Evolutionary conservation across 2,113 vertebrate species (phyloP), one percentile per base, ranked within the genome.

Genomic region (Notarius quadriscutis): DNA sequence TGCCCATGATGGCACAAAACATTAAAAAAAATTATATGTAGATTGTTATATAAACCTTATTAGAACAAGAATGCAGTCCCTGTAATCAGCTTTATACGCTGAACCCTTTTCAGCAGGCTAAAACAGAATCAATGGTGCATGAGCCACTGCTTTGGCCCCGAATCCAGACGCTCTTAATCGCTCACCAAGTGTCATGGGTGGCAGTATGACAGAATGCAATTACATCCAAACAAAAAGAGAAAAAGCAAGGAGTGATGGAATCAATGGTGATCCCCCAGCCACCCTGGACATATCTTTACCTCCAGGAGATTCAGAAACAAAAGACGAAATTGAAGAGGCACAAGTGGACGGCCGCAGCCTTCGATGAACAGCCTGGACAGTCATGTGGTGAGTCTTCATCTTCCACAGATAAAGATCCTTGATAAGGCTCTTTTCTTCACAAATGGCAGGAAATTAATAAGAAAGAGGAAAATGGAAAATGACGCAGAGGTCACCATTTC

Each of bases 191-290:
- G 88, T 86, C 78, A 86, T 62, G 71, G 81, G 60, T 89, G 85
- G 82, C 88, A 86, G 72, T 65, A 79, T 86, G 88, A 89, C 74
- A 86, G 85, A 89, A 86, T 72, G 88, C 81, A 89, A 89, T 89
- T 86, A 89, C 41, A 41, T 83, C 81, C 60, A 62, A 72, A 86
- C 81, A 86, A 78, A 87, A 87, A 87, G 72, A 65, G 86, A 69
- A 84, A 78, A 69, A 72, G 7, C 25, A 22, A 30, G 50, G 81
- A 78, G 60, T 69, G 72, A 84, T 48, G 86, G 72, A 72, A 87
- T 87, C 86, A 84, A 84, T 87, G 72, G 86, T 50, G 72, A 50
- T 79, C 72, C 72, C 12, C 60, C 1, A 22, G 86, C 22, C 60
- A 84, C 15, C 41, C 27, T 62, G 67, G 86, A 87, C 80, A 27